These are phyloP conservation scores for Neuroterus valhalla DNA, from an alignment of 1,140 invertebrate genomes.

Conservation along the genomic window DNA sequence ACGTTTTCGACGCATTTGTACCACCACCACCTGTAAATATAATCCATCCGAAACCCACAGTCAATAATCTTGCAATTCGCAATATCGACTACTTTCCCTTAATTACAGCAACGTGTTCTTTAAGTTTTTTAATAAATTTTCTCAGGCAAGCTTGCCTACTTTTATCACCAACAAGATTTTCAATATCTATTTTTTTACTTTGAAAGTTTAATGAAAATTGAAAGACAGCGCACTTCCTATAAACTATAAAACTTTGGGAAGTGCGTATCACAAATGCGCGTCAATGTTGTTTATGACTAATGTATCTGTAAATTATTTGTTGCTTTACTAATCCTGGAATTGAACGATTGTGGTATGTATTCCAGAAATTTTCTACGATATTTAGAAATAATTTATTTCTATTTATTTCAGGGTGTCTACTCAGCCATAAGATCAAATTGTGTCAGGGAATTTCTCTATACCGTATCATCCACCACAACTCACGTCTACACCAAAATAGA, in stretches of 20 bases:
- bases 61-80: conserved; percentile 64
- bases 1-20: conserved; percentile 79
- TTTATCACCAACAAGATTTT: neutral
- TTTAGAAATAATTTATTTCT: too few species aligned
- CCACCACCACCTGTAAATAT: conserved; percentile 81
- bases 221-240: neutral
- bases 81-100: conserved; percentile 55
- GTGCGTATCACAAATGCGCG: conserved; percentile 36
- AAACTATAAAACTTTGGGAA: conserved; percentile 34
- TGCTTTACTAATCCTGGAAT: conserved; percentile 61
- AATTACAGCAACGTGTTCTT: conserved; percentile 39
- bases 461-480: too few species aligned
- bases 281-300: conserved; percentile 55
- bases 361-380: neutral
- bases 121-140: conserved; percentile 8
- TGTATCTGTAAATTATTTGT: conserved; percentile 67
- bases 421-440: too few species aligned
- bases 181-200: neutral
- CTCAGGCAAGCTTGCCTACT: neutral
- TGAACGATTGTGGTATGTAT: conserved; percentile 55
- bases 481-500: too few species aligned
- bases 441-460: too few species aligned
- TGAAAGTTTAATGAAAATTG: neutral
- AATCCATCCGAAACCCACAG: conserved; percentile 78
- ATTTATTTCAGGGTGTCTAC: too few species aligned